phyloP scores from a whole-genome alignment of 2,888 invertebrate genomes.

The Brachyptera putata region DNA sequence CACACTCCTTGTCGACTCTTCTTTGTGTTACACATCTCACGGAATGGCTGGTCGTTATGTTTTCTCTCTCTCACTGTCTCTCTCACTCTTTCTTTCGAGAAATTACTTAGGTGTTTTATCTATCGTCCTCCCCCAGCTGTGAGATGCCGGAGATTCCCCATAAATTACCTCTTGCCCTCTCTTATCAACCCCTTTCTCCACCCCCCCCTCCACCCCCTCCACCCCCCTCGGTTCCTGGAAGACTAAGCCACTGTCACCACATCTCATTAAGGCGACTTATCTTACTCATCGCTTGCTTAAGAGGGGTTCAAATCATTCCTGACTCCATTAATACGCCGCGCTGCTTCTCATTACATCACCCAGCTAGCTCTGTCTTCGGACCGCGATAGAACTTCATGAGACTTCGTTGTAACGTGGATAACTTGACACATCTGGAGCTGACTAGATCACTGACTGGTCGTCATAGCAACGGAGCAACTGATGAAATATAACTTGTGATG shows the following conservation, averaged over 20 bases:
- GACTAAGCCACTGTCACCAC: slow-evolving; percentile 15
- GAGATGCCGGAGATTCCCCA: slow-evolving; percentile 1
- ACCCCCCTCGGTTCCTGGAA: neutral
- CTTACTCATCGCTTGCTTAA: slow-evolving; percentile 13
- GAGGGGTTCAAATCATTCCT: slow-evolving; percentile 1
- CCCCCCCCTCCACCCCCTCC: neutral
- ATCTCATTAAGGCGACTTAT: slow-evolving; percentile 20
- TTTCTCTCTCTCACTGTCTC: neutral
- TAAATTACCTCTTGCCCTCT: slow-evolving; percentile 5
- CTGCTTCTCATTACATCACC: neutral
- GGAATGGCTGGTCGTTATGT: slow-evolving; percentile 5
- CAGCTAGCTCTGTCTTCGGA: neutral
- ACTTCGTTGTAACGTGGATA: slow-evolving; percentile 2
- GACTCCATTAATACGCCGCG: neutral
- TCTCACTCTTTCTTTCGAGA: neutral
- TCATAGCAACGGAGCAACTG: too few species aligned
- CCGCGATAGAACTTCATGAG: neutral
- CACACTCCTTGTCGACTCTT: neutral
- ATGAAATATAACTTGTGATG: too few species aligned
- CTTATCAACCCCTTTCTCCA: neutral
- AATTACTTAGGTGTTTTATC: slow-evolving; percentile 21
- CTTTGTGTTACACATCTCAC: neutral
- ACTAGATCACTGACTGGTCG: too few species aligned
- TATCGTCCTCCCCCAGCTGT: slow-evolving; percentile 8
- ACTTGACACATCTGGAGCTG: slow-evolving; percentile 4